Conservation (phyloP, 2,797 vertebrate genomes). For the Tragelaphus eurycerus region DNA sequence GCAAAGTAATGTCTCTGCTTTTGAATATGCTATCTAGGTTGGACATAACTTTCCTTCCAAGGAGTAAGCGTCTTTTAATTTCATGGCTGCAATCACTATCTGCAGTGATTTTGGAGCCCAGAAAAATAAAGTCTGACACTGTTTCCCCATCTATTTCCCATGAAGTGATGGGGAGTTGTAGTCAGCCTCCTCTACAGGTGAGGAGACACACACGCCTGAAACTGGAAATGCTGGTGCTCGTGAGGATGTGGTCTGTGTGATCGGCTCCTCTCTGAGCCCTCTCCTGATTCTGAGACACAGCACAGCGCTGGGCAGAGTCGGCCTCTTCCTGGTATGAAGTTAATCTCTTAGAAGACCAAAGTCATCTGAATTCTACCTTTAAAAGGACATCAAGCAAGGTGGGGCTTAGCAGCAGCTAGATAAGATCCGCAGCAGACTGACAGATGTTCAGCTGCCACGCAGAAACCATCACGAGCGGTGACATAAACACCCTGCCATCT, state of each 20-base stretch:
- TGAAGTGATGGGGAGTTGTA: too few relatives aligned
- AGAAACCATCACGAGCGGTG: fast-evolving
- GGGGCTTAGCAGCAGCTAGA: background rate
- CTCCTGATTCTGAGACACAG: background rate
- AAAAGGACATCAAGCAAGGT: constrained; percentile 7
- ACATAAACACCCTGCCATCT: fast-evolving
- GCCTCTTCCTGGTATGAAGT: background rate
- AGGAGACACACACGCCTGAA: background rate
- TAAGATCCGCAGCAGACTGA: background rate
- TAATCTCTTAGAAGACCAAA: background rate
- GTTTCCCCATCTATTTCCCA: too few relatives aligned
- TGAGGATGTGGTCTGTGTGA: fast-evolving
- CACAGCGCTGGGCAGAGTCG: fast-evolving
- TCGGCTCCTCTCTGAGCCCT: background rate
- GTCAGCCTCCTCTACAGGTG: background rate
- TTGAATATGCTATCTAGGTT: too few relatives aligned
- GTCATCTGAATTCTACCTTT: background rate
- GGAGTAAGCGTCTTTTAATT: too few relatives aligned
- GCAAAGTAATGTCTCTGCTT: too few relatives aligned
- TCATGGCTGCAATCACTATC: too few relatives aligned
- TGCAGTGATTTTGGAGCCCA: too few relatives aligned
- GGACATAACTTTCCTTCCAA: too few relatives aligned
- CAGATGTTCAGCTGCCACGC: background rate
- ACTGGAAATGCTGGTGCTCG: fast-evolving
- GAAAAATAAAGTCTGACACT: too few relatives aligned